These are phyloP conservation scores for Thaumetopoea pityocampa DNA, from an alignment of 1,140 invertebrate genomes.

Conservation along the genomic window DNA sequence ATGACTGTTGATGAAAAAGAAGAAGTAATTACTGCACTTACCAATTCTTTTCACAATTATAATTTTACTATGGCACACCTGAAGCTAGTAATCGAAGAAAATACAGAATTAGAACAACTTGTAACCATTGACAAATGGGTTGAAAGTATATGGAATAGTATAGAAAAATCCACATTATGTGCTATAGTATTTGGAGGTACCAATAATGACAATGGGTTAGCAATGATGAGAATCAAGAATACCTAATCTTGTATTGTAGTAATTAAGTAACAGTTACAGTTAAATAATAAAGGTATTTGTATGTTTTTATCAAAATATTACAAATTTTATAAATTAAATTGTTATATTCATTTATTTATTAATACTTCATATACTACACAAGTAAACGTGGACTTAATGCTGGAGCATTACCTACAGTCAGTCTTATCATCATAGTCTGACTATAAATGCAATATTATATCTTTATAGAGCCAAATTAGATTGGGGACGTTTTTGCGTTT, in stretches of 20 bases:
- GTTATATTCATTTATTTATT: too few relatives aligned
- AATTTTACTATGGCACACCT: slow-evolving; percentile 80
- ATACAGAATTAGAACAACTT: slow-evolving; percentile 35
- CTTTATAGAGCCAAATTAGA: too few relatives aligned
- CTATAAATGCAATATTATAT: too few relatives aligned
- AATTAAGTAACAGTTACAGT: background rate
- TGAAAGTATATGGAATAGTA: slow-evolving; percentile 77
- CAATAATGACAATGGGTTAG: slow-evolving; percentile 53
- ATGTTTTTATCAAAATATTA: too few relatives aligned
- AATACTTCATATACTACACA: too few relatives aligned
- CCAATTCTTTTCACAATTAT: slow-evolving; percentile 52
- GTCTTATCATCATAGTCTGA: too few relatives aligned
- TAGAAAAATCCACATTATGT: slow-evolving; percentile 57
- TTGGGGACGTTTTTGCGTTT: too few relatives aligned
- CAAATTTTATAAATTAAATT: too few relatives aligned
- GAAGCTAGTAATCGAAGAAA: slow-evolving; percentile 39
- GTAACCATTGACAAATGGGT: slow-evolving; percentile 79
- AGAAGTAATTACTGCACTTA: slow-evolving; percentile 49
- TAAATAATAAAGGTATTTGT: too few relatives aligned
- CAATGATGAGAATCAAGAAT: slow-evolving; percentile 56
- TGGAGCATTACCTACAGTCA: too few relatives aligned
- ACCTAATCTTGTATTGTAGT: slow-evolving; percentile 1
- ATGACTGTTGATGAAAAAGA: slow-evolving; percentile 69
- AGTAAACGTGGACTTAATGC: too few relatives aligned
- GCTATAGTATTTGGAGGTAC: slow-evolving; percentile 61